A percentile compares a stretch with the other conserved stretches of the same genome.
Conservation (phyloP, 2,797 vertebrate genomes). For the Natrix natrix region DNA sequence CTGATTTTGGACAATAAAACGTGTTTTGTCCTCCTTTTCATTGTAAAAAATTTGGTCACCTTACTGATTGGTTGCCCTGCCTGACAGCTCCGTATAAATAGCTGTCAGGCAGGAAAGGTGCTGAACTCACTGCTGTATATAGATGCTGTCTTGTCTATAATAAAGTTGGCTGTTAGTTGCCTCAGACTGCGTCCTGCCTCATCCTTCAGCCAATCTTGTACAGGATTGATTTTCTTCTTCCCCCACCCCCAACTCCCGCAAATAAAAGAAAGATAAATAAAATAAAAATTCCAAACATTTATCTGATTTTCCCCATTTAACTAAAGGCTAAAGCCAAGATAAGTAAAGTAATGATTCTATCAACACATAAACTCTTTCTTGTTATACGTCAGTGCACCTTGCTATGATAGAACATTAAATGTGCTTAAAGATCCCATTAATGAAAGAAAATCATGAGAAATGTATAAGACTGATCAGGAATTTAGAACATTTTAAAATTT, state of each 20-base stretch:
- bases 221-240: background rate
- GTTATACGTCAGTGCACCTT: background rate
- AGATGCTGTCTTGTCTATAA: no score
- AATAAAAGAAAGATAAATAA: background rate
- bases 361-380: background rate
- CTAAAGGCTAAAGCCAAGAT: background rate
- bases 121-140: no score
- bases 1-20: no score
- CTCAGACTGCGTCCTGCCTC: no score
- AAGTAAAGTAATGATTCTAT: background rate
- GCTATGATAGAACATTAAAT: background rate
- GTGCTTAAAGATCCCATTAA: background rate
- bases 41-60: no score
- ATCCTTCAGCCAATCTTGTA: no score
- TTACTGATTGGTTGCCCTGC: no score
- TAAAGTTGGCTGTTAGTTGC: no score
- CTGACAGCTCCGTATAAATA: no score
- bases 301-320: background rate
- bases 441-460: background rate
- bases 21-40: no score
- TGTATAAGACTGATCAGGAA: background rate
- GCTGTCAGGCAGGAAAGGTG: no score
- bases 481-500: background rate
- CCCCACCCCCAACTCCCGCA: background rate
- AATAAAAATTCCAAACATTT: background rate